Conservation (phyloP, 2,113 vertebrate species). For the Climacteris rufus region DNA sequence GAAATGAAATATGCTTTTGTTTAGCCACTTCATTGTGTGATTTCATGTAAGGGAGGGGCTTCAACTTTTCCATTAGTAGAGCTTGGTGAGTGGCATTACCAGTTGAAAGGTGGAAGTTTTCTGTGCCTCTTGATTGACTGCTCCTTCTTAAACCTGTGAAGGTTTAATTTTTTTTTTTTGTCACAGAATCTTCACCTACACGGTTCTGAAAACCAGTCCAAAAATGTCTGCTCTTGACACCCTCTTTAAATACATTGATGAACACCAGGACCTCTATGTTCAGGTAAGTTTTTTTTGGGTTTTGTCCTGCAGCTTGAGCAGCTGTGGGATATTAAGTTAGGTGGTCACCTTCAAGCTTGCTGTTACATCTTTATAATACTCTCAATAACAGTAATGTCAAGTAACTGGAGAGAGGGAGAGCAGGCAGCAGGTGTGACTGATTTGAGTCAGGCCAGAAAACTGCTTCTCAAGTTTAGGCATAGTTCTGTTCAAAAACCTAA, state of each 20-base stretch:
- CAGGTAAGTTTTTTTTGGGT: constrained; percentile 71
- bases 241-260: constrained; percentile 89
- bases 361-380: not conserved
- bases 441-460: not conserved
- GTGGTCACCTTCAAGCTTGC: not conserved
- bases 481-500: not conserved
- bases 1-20: not conserved
- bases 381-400: not conserved
- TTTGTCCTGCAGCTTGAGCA: not conserved
- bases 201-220: not conserved
- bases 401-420: not conserved
- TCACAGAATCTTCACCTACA: not conserved
- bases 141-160: not conserved
- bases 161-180: not conserved
- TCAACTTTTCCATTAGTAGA: not conserved
- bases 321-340: not conserved
- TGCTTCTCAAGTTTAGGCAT: not conserved
- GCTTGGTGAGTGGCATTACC: not conserved
- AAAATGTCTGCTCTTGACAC: constrained; percentile 81
- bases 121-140: not conserved
- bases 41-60: not conserved
- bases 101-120: not conserved
- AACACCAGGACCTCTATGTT: constrained; percentile 89
- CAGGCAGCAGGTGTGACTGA: not conserved
- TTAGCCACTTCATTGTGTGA: not conserved